Percentiles rank a stretch among this genome's conserved stretches.
phyloP scores from a whole-genome alignment of 2,888 invertebrate species.

The Lasioglossum oenotherae region DNA sequence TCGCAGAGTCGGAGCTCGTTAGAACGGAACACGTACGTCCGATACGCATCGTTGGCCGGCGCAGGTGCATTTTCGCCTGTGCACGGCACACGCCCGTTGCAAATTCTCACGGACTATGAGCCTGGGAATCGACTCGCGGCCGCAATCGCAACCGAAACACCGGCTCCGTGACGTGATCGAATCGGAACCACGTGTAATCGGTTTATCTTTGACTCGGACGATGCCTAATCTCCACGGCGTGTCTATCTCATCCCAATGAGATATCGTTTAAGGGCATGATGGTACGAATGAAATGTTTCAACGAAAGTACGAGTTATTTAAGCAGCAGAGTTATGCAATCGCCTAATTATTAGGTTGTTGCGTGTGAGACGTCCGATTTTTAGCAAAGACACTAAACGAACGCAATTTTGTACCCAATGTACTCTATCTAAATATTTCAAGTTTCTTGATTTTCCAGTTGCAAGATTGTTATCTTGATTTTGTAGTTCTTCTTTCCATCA shows the following conservation, averaged over 20 bases:
- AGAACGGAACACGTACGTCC: slow-evolving; percentile 16
- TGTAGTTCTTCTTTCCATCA: too few species aligned
- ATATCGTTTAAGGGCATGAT: too few species aligned
- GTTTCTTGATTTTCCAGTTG: too few species aligned
- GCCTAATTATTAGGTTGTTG: too few species aligned
- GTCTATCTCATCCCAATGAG: not conserved
- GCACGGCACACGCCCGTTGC: slow-evolving; percentile 10
- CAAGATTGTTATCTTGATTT: too few species aligned
- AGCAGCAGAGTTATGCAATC: too few species aligned
- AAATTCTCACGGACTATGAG: slow-evolving; percentile 42
- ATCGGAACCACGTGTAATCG: slow-evolving; percentile 14
- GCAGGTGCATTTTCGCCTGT: slow-evolving; percentile 26
- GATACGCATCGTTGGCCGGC: slow-evolving; percentile 10
- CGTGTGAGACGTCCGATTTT: too few species aligned
- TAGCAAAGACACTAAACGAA: too few species aligned
- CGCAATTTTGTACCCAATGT: too few species aligned
- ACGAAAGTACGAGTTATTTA: too few species aligned
- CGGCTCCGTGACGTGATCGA: not conserved
- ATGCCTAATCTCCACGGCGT: not conserved
- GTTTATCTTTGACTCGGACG: not conserved
- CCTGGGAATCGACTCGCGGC: slow-evolving; percentile 40
- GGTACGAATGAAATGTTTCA: too few species aligned
- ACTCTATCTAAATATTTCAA: too few species aligned
- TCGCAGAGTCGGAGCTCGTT: slow-evolving; percentile 38
- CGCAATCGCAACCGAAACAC: slow-evolving; percentile 41